Base-by-base conservation (phyloP, 2,888 invertebrate species). In the Baccha elongata region DNA sequence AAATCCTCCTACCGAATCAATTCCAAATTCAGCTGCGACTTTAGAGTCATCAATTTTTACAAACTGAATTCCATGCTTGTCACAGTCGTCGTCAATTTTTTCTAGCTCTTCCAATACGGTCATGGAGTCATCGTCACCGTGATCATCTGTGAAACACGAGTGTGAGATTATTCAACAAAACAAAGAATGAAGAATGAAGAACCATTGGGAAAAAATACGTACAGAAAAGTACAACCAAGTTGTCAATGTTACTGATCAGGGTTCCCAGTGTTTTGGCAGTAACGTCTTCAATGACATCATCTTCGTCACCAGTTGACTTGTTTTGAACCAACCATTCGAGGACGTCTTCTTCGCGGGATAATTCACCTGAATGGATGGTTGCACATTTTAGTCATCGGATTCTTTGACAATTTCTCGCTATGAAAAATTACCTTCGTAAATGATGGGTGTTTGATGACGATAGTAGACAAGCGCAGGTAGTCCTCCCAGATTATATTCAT, bases 11-110 rank as follows among this genome's bases (percentile, higher is more conserved):
- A 90, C 90, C 88, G 90, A 87, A 84, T 97, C 96, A 86, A 98
- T 95, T 85, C 98, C 98, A 90, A 95, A 98, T 84, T 96, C 95
- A 85, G 93, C 93, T 62, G 96, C 96, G n/a, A 96, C 96, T 86
- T 94, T 94, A 42, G 93, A 92, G 89, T 98, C 97, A 88, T 97
- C 97, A 86, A 97, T 97, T 91, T 97, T 97, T 44, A 97, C 97
- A 90, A 98, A 97, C 89, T 97, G 96, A 87, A 98, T 97, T 76
- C 97, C 97, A 88, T 96, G 96, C 87, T 95, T 95, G 91, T 97
- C 97, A 89, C 96, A 97, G 90, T 97, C 97, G 90, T 97, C 97
- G 90, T 97, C 97, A 88, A 98, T 97, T 91, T 96, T 97, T 91
- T 97, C 97, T 86, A 97, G 92, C 91, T 97, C 97, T 85, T 93